Evolutionary conservation across 2,113 vertebrate genomes (phyloP), one percentile per base, ranked within the genome.

Genomic region (Mormyrus iriodes): DNA sequence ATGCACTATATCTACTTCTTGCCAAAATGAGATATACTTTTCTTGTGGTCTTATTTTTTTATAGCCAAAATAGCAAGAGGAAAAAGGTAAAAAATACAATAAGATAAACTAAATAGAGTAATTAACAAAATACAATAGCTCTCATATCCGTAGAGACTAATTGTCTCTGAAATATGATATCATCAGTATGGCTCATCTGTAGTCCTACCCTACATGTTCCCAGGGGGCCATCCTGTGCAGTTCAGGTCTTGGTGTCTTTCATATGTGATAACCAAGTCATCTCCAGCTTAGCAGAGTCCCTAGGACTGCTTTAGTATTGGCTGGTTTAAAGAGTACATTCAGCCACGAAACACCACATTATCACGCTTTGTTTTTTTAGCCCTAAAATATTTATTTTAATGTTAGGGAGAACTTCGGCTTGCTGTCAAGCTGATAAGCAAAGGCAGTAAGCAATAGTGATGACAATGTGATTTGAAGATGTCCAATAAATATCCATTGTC

Each of bases 1-100:
- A 95, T 95, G 95, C 95, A 95, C 96, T 96, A 94, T 94, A 96
- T 95, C 94, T 95, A 95, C 92, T 93, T 92, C 91, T 96, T 96
- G 96, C 96, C 96, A 96, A 96, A 96, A 95, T 95, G 95, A 96
- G 95, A 96, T 95, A 95, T 94, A 95, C 93, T 94, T 95, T 95
- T 92, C 91, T 93, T 93, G 95, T 94, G 94, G 94, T 95, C 93
- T 95, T 95, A 94, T 90, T 94, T 95, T 69, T 96, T 95, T 95
- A 90, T 94, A 94, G 95, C 95, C 95, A 95, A 96, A 94, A 94
- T 91, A 94, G 52, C 69, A 92, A 53, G 92, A 93, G 89, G 91
- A 53, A 88, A 90, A n/a, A 69, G 61, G 61, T 69, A 87, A 83
- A 90, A 86, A 53, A 88, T 42, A 83, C 88, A 82, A 9, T 76